Conservation (phyloP, 1,140 invertebrate species). For the Calycopis cecrops region DNA sequence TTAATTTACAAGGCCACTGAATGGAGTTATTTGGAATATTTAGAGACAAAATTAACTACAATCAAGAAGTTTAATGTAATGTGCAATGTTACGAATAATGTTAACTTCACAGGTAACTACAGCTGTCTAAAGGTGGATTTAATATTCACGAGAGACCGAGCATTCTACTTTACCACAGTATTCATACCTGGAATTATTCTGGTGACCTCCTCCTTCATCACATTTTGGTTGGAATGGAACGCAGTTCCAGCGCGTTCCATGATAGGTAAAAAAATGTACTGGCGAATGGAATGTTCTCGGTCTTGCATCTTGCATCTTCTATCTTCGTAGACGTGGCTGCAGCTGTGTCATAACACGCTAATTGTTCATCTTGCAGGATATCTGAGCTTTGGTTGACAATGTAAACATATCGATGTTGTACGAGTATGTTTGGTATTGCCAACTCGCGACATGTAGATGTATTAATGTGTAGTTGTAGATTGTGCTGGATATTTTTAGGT, state of each 20-base stretch:
- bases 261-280: slow-evolving; percentile 83
- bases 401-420: slow-evolving; percentile 24
- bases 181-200: slow-evolving; percentile 94
- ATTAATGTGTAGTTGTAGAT: slow-evolving; percentile 53
- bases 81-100: slow-evolving; percentile 45
- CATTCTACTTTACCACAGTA: slow-evolving; percentile 93
- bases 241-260: slow-evolving; percentile 91
- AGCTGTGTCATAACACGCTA: slow-evolving; percentile 63
- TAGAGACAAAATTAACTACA: slow-evolving; percentile 20
- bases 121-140: slow-evolving; percentile 91
- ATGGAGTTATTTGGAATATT: slow-evolving; percentile 72
- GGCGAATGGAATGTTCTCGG: slow-evolving; percentile 59
- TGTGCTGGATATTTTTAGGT: slow-evolving; percentile 80
- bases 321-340: slow-evolving; percentile 54
- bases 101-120: slow-evolving; percentile 86
- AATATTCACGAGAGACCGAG: slow-evolving; percentile 87
- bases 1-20: slow-evolving; percentile 65
- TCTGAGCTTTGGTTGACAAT: slow-evolving; percentile 39
- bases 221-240: slow-evolving; percentile 95
- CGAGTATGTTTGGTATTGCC: slow-evolving; percentile 18
- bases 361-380: slow-evolving; percentile 43
- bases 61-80: slow-evolving; percentile 13
- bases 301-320: slow-evolving; percentile 57
- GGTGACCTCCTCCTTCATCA: slow-evolving; percentile 93
- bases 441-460: slow-evolving; percentile 15